Conservation (phyloP, 2,888 invertebrate genomes). For the Monochamus alternatus region DNA sequence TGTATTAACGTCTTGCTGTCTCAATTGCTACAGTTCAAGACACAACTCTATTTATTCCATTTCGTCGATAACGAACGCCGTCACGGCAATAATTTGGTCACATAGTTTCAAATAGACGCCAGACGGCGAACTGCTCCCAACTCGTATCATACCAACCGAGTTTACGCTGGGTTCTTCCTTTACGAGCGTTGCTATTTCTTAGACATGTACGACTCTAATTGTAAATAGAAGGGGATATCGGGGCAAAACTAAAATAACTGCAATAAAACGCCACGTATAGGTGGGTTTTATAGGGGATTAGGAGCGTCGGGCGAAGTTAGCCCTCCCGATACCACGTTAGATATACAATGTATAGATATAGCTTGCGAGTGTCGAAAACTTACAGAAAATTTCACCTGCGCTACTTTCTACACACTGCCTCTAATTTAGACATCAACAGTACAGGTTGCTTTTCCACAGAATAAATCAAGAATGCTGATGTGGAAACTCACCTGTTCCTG, state of each 20-base stretch:
- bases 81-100: conserved; percentile 18
- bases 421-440: no score
- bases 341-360: conserved; percentile 15
- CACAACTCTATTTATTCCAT: not conserved
- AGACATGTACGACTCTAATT: conserved; percentile 19
- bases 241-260: conserved; percentile 11
- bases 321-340: conserved; percentile 1
- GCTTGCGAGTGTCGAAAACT: not conserved
- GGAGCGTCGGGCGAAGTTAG: not conserved
- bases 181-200: conserved; percentile 24
- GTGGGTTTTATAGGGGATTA: conserved; percentile 33
- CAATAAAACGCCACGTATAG: conserved; percentile 28
- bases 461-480: no score
- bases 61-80: conserved; percentile 8
- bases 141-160: conserved; percentile 25
- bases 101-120: conserved; percentile 24
- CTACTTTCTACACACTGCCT: no score
- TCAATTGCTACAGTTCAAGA: not conserved
- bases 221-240: conserved; percentile 25
- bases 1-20: no score
- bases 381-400: not conserved
- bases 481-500: no score
- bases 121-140: conserved; percentile 3
- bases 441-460: no score
- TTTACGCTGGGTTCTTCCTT: conserved; percentile 28